phyloP scores from a whole-genome alignment of 2,888 invertebrate genomes.

The Agrochola macilenta region DNA sequence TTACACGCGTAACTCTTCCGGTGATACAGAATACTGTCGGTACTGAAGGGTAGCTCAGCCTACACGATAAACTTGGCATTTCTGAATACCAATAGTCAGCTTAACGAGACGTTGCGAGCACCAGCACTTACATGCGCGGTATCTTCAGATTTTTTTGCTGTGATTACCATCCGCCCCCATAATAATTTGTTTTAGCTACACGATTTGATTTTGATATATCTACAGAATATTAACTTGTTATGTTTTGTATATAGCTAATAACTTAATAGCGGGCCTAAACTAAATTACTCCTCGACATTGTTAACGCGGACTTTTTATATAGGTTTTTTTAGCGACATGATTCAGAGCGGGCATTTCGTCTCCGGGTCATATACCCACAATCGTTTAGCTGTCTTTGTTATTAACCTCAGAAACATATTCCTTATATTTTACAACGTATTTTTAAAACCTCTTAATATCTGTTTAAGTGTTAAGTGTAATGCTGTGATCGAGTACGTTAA shows the following conservation, averaged over 20 bases:
- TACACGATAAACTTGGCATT: neutral
- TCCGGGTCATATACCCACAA: constrained; percentile 81
- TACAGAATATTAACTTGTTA: constrained; percentile 42
- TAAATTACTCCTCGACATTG: constrained; percentile 64
- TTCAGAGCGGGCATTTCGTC: constrained; percentile 77
- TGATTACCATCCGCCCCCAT: constrained; percentile 39
- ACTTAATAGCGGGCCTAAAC: constrained; percentile 65
- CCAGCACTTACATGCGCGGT: neutral
- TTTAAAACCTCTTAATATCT: constrained; percentile 43
- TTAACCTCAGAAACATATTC: constrained; percentile 56
- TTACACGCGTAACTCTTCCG: neutral
- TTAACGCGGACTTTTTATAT: constrained; percentile 65
- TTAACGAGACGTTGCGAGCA: neutral
- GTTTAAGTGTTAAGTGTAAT: constrained; percentile 41
- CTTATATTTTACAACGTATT: constrained; percentile 61
- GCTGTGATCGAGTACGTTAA: constrained; percentile 32
- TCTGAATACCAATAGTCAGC: neutral
- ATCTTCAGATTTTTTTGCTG: constrained; percentile 17
- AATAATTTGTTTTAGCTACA: constrained; percentile 32
- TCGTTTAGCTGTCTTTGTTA: constrained; percentile 61
- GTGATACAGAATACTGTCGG: neutral
- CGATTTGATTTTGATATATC: constrained; percentile 34
- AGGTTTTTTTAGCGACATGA: constrained; percentile 77
- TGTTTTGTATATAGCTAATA: constrained; percentile 50
- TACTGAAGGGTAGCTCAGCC: neutral